phyloP scores from a whole-genome alignment of 1,140 invertebrate genomes.

The Scaptodrosophila lebanonensis region DNA sequence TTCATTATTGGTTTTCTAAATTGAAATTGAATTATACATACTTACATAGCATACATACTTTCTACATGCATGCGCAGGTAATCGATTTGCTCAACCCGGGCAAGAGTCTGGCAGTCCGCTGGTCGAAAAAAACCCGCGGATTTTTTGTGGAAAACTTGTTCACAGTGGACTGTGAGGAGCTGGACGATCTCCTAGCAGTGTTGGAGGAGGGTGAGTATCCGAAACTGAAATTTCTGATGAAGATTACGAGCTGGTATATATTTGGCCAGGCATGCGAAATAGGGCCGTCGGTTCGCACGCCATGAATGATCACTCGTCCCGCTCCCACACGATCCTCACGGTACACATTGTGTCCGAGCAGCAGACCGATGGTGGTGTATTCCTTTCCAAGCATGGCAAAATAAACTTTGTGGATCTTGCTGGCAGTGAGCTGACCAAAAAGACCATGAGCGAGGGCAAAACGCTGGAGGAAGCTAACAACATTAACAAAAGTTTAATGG shows the following conservation, averaged over 20 bases:
- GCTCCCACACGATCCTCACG: constrained; percentile 96
- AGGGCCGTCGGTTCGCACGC: constrained; percentile 91
- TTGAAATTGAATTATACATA: constrained; percentile 59
- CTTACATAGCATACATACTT: too few relatives aligned
- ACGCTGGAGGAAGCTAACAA: constrained; percentile 95
- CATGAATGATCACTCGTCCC: constrained; percentile 97
- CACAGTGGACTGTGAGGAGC: constrained; percentile 93
- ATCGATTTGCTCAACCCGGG: constrained; percentile 95
- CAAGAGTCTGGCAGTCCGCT: constrained; percentile 91
- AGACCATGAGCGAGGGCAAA: constrained; percentile 94
- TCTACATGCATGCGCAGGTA: constrained; percentile 83
- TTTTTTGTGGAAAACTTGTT: constrained; percentile 98
- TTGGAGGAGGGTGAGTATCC: constrained; percentile 92
- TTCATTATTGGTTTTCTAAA: constrained; percentile 57
- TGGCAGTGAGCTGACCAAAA: constrained; percentile 95
- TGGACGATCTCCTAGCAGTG: constrained; percentile 95
- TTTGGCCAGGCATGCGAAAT: constrained; percentile 85
- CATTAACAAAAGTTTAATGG: constrained; percentile 97
- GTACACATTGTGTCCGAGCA: constrained; percentile 90
- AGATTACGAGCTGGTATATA: background rate
- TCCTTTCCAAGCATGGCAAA: constrained; percentile 91
- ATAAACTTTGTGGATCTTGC: constrained; percentile 97
- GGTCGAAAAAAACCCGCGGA: constrained; percentile 93
- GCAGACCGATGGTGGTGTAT: constrained; percentile 88
- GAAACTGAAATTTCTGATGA: constrained; percentile 1